Evolutionary conservation across 2,888 invertebrate genomes (phyloP).

Genomic region (Chrysotoxum bicinctum): DNA sequence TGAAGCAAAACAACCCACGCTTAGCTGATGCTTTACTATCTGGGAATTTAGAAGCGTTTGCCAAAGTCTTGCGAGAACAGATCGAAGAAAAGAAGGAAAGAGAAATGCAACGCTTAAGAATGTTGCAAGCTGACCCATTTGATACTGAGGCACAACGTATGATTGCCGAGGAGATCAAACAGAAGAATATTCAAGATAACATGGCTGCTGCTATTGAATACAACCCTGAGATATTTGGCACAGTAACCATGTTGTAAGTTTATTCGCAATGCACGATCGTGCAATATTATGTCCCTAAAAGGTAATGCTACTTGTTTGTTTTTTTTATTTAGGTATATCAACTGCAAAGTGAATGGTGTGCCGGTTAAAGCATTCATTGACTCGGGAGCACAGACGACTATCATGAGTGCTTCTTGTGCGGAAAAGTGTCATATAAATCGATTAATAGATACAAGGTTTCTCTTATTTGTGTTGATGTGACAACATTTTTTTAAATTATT

Average conservation of each 20-base stretch:
- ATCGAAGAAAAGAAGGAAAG: conserved; percentile 90
- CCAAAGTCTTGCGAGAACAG: conserved; percentile 90
- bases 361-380: conserved; percentile 99
- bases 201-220: conserved; percentile 99
- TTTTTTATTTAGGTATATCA: conserved; percentile 86
- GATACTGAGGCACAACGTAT: conserved; percentile 96
- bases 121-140: conserved; percentile 97
- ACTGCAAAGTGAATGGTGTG: conserved; percentile 97
- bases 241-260: conserved; percentile 94
- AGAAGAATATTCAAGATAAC: conserved; percentile 97
- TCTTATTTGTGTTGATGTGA: neutral
- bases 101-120: conserved; percentile 91
- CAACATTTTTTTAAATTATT: neutral
- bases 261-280: neutral
- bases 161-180: conserved; percentile 97
- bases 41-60: conserved; percentile 91
- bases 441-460: conserved; percentile 89
- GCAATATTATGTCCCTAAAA: conserved; percentile 4
- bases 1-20: conserved; percentile 96
- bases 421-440: conserved; percentile 96
- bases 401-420: conserved; percentile 98
- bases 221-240: conserved; percentile 98
- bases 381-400: conserved; percentile 98
- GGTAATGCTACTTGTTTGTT: conserved; percentile 38
- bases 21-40: conserved; percentile 94